Evolutionary conservation across 2,888 invertebrate species (phyloP), one percentile per base, ranked within the genome.

Genomic region (Muschampia plurimacula): DNA sequence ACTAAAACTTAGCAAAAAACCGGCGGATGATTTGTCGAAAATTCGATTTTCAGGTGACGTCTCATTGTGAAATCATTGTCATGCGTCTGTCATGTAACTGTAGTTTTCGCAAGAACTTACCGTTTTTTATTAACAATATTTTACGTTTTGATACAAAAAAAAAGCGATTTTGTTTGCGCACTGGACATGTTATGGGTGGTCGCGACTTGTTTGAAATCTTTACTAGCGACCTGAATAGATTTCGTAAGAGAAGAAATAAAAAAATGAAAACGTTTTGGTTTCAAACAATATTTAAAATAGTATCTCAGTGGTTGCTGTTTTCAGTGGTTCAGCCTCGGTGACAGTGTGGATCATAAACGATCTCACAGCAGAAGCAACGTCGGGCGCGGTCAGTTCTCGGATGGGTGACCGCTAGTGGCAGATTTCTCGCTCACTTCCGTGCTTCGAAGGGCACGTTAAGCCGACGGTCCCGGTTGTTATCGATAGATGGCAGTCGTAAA

Each of bases 371-470:
- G 15, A 60, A 60, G 60, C 60, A 60, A 82, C 83, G 80, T 83
- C 82, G 82, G 83, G 82, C 85, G 85, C 81, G 84, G 82, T 86
- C 83, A 86, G 86, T 87, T 86, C 87, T 85, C 86, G 86, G 86
- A 87, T 85, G 85, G 84, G 85, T 86, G 84, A 86, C 84, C 85
- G 84, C 84, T 46, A 46, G 12, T 46, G 44, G 13, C 44, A 46
- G 2, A 32, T 32, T 32, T 3, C 2, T 1, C n/a, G n/a, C n/a
- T n/a, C n/a, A n/a, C n/a, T n/a, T n/a, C n/a, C n/a, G n/a, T n/a
- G n/a, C n/a, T n/a, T n/a, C n/a, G n/a, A n/a, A n/a, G n/a, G n/a
- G n/a, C n/a, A n/a, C n/a, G n/a, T n/a, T n/a, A n/a, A n/a, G n/a
- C n/a, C n/a, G n/a, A n/a, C n/a, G n/a, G n/a, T n/a, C n/a, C n/a